Percentiles rank a stretch among this genome's conserved stretches.
Evolutionary conservation across 2,113 vertebrate species (phyloP).

Genomic region (Dolichallabes microphthalmus): DNA sequence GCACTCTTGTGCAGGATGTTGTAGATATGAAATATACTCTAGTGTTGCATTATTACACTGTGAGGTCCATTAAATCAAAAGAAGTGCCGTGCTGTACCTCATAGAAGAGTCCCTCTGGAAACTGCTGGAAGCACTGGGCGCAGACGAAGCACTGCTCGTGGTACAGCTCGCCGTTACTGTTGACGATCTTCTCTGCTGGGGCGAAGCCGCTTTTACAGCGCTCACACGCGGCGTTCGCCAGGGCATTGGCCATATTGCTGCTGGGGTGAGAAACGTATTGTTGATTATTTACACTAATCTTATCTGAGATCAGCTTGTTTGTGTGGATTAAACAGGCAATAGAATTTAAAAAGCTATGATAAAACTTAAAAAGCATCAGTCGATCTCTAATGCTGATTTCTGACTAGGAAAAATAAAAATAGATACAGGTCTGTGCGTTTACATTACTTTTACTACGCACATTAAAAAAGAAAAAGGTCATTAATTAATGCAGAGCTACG

Average conservation of each 20-base stretch:
- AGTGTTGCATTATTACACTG: not conserved
- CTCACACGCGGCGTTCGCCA: constrained; percentile 90
- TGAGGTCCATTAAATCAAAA: not conserved
- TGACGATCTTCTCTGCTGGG: constrained; percentile 91
- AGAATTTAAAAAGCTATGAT: too few relatives aligned
- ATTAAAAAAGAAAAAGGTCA: too few relatives aligned
- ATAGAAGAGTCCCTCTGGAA: constrained; percentile 97
- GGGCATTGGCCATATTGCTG: constrained; percentile 95
- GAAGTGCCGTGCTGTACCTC: constrained; percentile 76
- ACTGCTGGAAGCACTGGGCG: constrained; percentile 96
- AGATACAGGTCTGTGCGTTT: too few relatives aligned
- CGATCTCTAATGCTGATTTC: too few relatives aligned
- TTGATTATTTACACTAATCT: not conserved
- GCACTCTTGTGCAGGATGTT: not conserved
- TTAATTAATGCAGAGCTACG: not conserved
- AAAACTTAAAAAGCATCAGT: too few relatives aligned
- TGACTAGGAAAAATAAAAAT: too few relatives aligned
- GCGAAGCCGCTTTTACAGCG: constrained; percentile 89
- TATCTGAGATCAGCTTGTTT: not conserved
- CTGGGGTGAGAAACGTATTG: not conserved
- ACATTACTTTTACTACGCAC: too few relatives aligned
- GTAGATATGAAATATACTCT: not conserved
- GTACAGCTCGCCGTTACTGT: constrained; percentile 94
- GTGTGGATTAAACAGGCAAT: not conserved
- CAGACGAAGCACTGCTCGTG: constrained; percentile 97